Conservation (phyloP, 2,888 invertebrate species). For the Xestia ashworthii region DNA sequence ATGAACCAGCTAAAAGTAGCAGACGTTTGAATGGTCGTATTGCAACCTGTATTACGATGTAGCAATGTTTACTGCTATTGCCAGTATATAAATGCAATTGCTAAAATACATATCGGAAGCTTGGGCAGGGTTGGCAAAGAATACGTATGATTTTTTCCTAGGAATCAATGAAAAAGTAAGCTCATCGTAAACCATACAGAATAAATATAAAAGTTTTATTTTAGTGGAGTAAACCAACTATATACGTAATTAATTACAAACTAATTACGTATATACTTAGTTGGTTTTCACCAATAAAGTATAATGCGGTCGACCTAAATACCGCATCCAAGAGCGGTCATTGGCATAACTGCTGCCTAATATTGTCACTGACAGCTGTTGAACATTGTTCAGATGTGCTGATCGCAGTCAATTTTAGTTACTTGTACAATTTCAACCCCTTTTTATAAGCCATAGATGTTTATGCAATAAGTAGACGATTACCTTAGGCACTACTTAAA, state of each 20-base stretch:
- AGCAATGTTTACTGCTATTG: constrained; percentile 59
- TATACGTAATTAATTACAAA: too few species aligned
- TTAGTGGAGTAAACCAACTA: too few species aligned
- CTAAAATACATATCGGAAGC: constrained; percentile 60
- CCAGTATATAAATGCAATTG: constrained; percentile 69
- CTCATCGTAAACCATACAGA: background rate
- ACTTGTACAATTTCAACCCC: background rate
- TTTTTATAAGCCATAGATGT: background rate
- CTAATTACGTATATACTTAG: too few species aligned
- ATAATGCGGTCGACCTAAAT: background rate
- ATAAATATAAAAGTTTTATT: background rate
- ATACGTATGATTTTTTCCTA: background rate
- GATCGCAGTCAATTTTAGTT: background rate
- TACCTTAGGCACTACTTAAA: background rate
- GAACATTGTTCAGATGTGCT: background rate
- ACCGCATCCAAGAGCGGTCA: background rate
- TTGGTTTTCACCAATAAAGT: background rate
- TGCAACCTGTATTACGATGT: constrained; percentile 63
- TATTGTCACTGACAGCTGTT: background rate
- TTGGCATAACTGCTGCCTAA: background rate
- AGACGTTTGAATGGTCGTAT: constrained; percentile 48
- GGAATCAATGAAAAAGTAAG: background rate
- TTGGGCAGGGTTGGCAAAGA: constrained; percentile 44
- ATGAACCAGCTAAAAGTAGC: constrained; percentile 50
- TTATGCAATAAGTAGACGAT: background rate